These are phyloP conservation scores for Apteryx owenii DNA, from an alignment of 2,113 vertebrate genomes.

Conservation along the genomic window DNA sequence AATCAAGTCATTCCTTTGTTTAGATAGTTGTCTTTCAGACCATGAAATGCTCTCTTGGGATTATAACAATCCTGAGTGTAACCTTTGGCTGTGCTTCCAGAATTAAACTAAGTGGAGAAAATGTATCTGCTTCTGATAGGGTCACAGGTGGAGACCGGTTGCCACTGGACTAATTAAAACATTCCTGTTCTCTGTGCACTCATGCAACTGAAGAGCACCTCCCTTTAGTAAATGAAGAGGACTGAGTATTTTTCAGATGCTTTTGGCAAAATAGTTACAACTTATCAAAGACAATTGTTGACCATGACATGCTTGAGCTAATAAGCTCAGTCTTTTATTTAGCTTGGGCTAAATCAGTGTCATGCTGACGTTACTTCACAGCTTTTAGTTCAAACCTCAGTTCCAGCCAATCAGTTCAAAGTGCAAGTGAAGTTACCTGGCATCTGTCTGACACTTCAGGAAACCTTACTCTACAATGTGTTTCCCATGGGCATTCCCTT, in stretches of 20 bases:
- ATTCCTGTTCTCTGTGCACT: background rate
- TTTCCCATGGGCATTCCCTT: background rate
- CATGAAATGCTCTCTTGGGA: background rate
- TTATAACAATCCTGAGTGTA: background rate
- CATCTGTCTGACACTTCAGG: rapidly evolving
- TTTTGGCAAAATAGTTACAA: background rate
- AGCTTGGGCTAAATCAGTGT: background rate
- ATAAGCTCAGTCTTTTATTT: background rate
- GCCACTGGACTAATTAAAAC: background rate
- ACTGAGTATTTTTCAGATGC: background rate
- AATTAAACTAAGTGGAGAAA: background rate
- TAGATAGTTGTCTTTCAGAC: background rate
- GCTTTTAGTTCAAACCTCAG: background rate
- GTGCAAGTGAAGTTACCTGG: background rate
- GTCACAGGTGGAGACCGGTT: background rate
- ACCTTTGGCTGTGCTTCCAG: background rate
- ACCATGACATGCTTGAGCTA: background rate
- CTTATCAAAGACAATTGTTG: background rate
- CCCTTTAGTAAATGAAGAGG: background rate
- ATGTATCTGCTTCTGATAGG: background rate
- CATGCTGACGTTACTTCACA: background rate
- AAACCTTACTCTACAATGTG: background rate
- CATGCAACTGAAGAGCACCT: rapidly evolving
- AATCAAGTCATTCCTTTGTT: background rate
- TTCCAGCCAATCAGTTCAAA: background rate